Evolutionary conservation across 2,888 invertebrate genomes (phyloP).

Genomic region (Reticulitermes lucifugus): DNA sequence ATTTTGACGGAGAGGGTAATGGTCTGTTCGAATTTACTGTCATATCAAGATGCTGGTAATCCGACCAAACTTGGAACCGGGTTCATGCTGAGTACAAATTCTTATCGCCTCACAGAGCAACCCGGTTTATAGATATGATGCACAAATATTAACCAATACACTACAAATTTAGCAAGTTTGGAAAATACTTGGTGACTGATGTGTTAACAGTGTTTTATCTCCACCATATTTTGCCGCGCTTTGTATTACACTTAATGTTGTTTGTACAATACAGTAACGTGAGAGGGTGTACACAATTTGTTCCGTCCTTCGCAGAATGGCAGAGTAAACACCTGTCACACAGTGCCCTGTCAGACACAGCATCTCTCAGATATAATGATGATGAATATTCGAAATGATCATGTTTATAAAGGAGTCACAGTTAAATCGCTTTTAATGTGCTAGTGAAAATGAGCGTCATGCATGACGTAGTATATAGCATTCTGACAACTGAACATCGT

Average conservation of each 20-base stretch:
- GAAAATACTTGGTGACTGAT: no score
- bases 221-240: background rate
- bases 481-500: background rate
- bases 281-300: background rate
- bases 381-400: conserved; percentile 19
- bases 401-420: conserved; percentile 17
- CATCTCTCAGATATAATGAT: conserved; percentile 1
- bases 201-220: background rate
- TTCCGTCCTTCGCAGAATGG: background rate
- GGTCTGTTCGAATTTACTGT: no score
- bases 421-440: conserved; percentile 22
- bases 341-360: background rate
- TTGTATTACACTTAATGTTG: background rate
- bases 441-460: background rate
- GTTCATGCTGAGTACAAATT: no score
- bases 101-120: no score
- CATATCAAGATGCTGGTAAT: no score
- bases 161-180: no score
- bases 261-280: background rate
- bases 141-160: no score
- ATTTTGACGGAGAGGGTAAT: no score
- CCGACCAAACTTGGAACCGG: no score
- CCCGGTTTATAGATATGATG: no score
- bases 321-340: conserved; percentile 11
- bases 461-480: conserved; percentile 10